Evolutionary conservation across 2,888 invertebrate species (phyloP).

Genomic region (Drosophila peninsularis): DNA sequence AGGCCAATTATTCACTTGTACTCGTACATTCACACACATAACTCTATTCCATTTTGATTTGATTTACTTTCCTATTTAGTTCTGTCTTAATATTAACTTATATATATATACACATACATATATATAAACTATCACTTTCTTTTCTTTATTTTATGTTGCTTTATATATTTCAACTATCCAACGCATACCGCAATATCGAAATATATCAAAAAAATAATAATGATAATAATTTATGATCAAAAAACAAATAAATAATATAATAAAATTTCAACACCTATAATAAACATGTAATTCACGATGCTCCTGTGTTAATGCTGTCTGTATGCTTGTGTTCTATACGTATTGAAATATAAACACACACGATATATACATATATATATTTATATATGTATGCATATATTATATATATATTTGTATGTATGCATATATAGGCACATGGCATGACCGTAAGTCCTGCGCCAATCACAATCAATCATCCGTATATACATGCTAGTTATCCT

Average conservation of each 20-base stretch:
- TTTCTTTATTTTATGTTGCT: constrained; percentile 79
- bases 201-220: constrained; percentile 46
- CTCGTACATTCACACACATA: constrained; percentile 15
- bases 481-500: constrained; percentile 85
- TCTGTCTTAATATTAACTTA: constrained; percentile 35
- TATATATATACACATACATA: constrained; percentile 48
- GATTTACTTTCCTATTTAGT: constrained; percentile 30
- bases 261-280: constrained; percentile 37
- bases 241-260: constrained; percentile 18
- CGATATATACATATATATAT: constrained; percentile 30
- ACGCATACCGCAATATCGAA: constrained; percentile 69
- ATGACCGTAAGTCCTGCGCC: constrained; percentile 86
- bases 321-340: constrained; percentile 63
- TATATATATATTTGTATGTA: constrained; percentile 51
- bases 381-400: constrained; percentile 5
- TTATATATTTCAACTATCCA: constrained; percentile 74
- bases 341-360: constrained; percentile 30
- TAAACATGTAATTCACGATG: constrained; percentile 61
- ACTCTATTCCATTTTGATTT: constrained; percentile 34
- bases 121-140: constrained; percentile 74
- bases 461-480: constrained; percentile 86
- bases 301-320: constrained; percentile 67
- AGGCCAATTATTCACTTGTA: constrained; percentile 32
- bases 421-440: constrained; percentile 84
- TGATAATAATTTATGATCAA: constrained; percentile 14